Base-by-base conservation (phyloP, 2,888 invertebrate species). In the Cheilosia urbana region DNA sequence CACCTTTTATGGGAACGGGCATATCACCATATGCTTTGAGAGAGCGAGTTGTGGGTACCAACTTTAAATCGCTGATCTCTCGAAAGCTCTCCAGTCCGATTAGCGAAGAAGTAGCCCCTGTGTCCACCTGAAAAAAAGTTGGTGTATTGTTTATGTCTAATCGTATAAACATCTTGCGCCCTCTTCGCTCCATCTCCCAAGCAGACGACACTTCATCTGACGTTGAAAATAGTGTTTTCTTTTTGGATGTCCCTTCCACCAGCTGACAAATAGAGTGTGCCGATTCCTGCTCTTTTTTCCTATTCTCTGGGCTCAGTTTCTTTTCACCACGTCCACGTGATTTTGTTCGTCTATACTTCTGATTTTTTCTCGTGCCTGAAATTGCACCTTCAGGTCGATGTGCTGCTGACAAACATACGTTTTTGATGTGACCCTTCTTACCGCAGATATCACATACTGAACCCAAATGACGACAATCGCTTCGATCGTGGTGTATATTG, bases 111-210 rank as follows among this genome's bases (percentile, higher is more conserved):
- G 80, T 47, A 4, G 69, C 80, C 7, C 72, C 73, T 21, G 73
- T 85, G 40, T 80, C 68, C n/a, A 77, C 24, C 47, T 80, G 80
- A 75, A 85, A 80, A 42, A 19, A 27, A 47, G 24, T 24, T 24
- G 4, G 27, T 5, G 27, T 27, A 6, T 27, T 5, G 1, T 27
- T 27, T 27, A 27, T 27, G 27, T 27, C 27, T 27, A 27, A 6
- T 27, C 27, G 27, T 27, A 27, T 27, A 21, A 21, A 21, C 1
- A 21, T 21, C 21, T 21, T 47, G 27, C 40, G 49, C 47, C 17
- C 47, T 34, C 55, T 55, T 7, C 51, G 51, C 55, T 58, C 9
- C 24, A 17, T 19, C 24, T 13, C n/a, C 51, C 51, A 51, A 53
- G 45, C 15, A 5, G 30, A 21, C 24, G 42, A 68, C 21, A 63